Evolutionary conservation across 2,797 vertebrate genomes (phyloP), one percentile per base, ranked within the genome.

Genomic region (Macropodus opercularis): DNA sequence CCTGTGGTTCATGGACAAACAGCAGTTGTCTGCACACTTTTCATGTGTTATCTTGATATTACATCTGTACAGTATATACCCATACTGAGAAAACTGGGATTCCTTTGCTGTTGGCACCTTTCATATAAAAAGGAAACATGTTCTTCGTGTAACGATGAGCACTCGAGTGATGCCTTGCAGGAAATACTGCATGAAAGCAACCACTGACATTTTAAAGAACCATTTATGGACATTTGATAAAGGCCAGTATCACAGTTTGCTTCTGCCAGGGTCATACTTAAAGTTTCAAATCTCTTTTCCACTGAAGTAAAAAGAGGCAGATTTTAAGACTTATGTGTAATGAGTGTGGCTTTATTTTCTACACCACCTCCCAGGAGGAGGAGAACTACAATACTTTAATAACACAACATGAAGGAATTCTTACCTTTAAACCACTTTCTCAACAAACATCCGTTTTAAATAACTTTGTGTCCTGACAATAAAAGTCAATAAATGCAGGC

Each of bases 321-420:
- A 15, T 34, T 61, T 34, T 46, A 65, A 53, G 24, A 69, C 77
- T 59, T 36, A 55, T 27, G 38, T 11, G 12, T 52, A 41, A 73
- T 58, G 46, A 36, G 26, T 34, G 42, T 27, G 15, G 53, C 47
- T 61, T 43, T 42, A 34, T 59, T 63, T 58, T 68, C 50, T 35
- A 40, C 15, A 46, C 47, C 6, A 17, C 32, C 54, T 56, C 31
- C 23, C 23, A 26, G 62, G 47, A 67, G 56, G 53, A 60, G 63
- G 53, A 60, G 63, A 67, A 26, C 4, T 49, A 19, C 71, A 32
- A 13, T 38, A 32, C 7, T 83, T 80, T 83, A 48, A 79, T 73
- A 58, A 67, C 15, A 12, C 8, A 23, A 55, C 54, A 71, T 76
- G 66, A 83, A 70, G 65, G 56, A 44, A 22, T 56, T 63, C 49